Base-by-base conservation (phyloP, 2,797 vertebrate species). In the Delichon dasypus region DNA sequence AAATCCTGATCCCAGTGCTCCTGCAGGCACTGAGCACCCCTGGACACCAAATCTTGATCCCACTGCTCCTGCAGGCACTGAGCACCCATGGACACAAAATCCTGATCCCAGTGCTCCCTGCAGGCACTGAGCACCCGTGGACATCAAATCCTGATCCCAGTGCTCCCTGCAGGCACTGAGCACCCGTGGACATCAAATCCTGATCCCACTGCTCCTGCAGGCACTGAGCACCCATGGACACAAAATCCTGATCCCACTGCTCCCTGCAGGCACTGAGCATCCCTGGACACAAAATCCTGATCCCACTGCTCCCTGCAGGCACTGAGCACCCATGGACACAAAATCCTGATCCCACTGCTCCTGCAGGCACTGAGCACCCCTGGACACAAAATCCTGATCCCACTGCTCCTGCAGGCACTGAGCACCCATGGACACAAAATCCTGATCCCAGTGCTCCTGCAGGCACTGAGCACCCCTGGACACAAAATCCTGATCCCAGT, bases 11-110 rank as follows among this genome's bases (percentile, higher is more conserved):
- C 8, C 22, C 23, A 13, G 13, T 48, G 47, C 47, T 11, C 26
- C 62, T 17, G 47, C 57, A 75, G 44, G 11, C 5, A 22, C 22
- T 1, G 27, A 75, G 32, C 62, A 62, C 1, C 19, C 50, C 11
- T 1, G 20, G 36, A 29, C 2, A 9, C 10, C 30, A 38, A 58
- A 68, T 3, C 32, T 70, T 21, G 6, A 2, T 20, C 25, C 32
- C 4, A 42, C 1, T 21, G 6, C 1, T 10, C 6, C 13, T 29
- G 57, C 60, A 38, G 54, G 42, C 13, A 42, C 13, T 1, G 27
- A 75, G 34, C 64, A 64, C 1, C 20, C 45, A 8, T 1, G 21
- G 38, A 23, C 2, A 9, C n/a, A 57, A 38, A 60, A 68, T 3
- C 32, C 74, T 21, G 6, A 1, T 23, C 36, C 19, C n/a, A 4